phyloP scores from a whole-genome alignment of 1,140 invertebrate genomes.

The Zophobas atratus region DNA sequence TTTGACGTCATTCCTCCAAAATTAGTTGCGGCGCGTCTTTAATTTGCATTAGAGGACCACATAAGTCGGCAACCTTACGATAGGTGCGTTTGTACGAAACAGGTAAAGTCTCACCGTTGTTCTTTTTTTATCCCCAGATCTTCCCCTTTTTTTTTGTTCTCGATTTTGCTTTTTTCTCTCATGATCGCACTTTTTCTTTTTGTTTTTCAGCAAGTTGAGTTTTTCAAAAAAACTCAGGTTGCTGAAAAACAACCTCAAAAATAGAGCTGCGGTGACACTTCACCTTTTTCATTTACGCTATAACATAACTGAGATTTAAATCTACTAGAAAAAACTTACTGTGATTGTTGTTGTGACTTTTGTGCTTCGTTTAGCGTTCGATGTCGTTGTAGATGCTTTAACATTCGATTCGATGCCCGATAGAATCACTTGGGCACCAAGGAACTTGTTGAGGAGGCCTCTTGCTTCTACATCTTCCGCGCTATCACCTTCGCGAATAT shows the following conservation, averaged over 20 bases:
- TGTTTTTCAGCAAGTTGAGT: too few species aligned
- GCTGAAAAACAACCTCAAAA: too few species aligned
- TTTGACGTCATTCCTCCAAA: slow-evolving; percentile 47
- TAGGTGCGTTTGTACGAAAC: not conserved
- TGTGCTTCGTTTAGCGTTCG: slow-evolving; percentile 56
- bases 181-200: too few species aligned
- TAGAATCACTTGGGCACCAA: slow-evolving; percentile 83
- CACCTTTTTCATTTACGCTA: too few species aligned
- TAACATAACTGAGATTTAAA: not conserved
- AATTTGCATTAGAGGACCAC: slow-evolving; percentile 41
- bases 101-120: too few species aligned
- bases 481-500: slow-evolving; percentile 74
- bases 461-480: slow-evolving; percentile 79
- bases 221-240: too few species aligned
- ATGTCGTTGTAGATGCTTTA: slow-evolving; percentile 42
- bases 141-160: too few species aligned
- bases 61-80: slow-evolving; percentile 47
- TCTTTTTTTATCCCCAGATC: too few species aligned
- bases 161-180: too few species aligned
- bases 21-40: slow-evolving; percentile 42
- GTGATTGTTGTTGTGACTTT: slow-evolving; percentile 64
- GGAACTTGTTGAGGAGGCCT: slow-evolving; percentile 83
- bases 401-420: slow-evolving; percentile 74
- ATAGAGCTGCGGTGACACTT: too few species aligned
- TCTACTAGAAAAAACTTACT: slow-evolving; percentile 59